Evolutionary conservation across 2,797 vertebrate genomes (phyloP), one percentile per base, ranked within the genome.

Genomic region (Pipistrellus pygmaeus): DNA sequence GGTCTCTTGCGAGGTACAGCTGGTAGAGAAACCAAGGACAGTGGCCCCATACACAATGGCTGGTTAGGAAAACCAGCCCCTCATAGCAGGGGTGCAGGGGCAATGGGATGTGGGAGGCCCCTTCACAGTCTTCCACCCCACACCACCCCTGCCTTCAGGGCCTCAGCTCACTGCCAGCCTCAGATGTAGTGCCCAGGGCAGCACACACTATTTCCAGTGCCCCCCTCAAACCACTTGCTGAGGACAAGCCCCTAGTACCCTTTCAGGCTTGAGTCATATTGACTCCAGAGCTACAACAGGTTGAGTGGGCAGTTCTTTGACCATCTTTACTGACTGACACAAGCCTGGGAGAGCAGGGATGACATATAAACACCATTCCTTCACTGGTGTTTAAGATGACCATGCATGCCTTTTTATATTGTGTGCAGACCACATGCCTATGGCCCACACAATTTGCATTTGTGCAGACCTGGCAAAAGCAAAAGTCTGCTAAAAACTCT

Each of bases 401-500:
- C 46, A 30, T 53, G 23, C 72, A 11, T 87, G 38, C n/a, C 57
- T 92, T 95, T 78, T 87, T 66, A 68, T 51, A 48, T 32, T 41
- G 44, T 62, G 76, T 94, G 20, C 11, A 44, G 77, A 90, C 51
- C 38, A 38, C 82, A 78, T 30, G n/a, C 55, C 35, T 80, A 35
- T 27, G 41, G 46, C 62, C 72, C 21, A 30, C 51, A 90, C 23
- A 51, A 25, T 78, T 92, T 87, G 44, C 20, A 57, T 94, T 92
- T 95, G 66, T 84, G n/a, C 17, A 81, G 73, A 85, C 21, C 66
- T 81, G 23, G 68, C 53, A 85, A 91, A 91, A 71, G 69, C 30
- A 90, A 85, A 96, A 76, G 48, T 96, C 68, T 86, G 73, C 75
- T 92, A 88, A 94, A 90, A 95, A 85, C 38, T 83, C 77, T 91